Evolutionary conservation across 2,113 vertebrate genomes (phyloP).

Genomic region (Lipophrys pholis): DNA sequence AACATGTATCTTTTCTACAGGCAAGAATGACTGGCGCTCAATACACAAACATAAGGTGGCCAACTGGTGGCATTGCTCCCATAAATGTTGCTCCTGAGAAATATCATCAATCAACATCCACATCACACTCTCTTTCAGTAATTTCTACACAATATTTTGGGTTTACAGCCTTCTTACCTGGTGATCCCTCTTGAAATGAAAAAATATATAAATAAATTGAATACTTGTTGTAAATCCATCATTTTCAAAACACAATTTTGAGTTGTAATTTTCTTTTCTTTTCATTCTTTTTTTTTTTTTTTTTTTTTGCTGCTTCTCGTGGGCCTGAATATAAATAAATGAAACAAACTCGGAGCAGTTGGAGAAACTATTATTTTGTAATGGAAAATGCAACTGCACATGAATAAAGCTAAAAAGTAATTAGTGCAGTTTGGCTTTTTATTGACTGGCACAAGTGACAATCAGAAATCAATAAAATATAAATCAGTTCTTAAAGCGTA

Average conservation of each 20-base stretch:
- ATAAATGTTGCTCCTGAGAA: too few relatives aligned
- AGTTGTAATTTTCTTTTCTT: too few relatives aligned
- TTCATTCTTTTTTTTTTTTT: too few relatives aligned
- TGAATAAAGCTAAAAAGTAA: background rate
- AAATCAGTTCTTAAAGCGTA: constrained; percentile 7
- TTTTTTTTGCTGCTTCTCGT: too few relatives aligned
- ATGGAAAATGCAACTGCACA: background rate
- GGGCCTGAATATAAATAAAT: background rate
- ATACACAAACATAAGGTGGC: constrained; percentile 1
- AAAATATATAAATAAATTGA: too few relatives aligned
- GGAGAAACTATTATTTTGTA: background rate
- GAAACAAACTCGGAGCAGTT: background rate
- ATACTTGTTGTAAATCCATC: too few relatives aligned
- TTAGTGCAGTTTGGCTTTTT: background rate
- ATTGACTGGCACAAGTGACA: background rate
- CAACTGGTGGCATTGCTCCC: background rate
- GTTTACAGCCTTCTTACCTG: too few relatives aligned
- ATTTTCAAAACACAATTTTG: too few relatives aligned
- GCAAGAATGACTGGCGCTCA: constrained; percentile 12
- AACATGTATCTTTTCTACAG: constrained; percentile 8
- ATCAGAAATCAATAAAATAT: constrained; percentile 1
- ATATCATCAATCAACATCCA: too few relatives aligned
- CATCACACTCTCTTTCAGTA: too few relatives aligned
- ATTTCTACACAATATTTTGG: too few relatives aligned
- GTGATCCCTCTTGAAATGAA: too few relatives aligned